phyloP scores from a whole-genome alignment of 2,113 vertebrate genomes.

The Corvus moneduloides region DNA sequence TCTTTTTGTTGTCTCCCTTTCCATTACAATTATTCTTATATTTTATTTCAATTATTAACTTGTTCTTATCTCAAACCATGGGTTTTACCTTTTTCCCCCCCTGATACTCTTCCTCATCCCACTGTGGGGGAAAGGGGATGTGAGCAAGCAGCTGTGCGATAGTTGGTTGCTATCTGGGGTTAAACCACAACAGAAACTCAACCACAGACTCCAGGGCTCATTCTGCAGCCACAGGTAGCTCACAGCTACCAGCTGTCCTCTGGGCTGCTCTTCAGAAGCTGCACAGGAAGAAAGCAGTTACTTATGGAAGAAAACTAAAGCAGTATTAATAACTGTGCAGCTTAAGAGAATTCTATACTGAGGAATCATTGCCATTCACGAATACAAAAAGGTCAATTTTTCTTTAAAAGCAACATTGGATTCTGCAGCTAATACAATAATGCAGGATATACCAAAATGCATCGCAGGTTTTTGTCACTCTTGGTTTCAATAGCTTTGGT shows the following conservation, averaged over 20 bases:
- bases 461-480: neutral
- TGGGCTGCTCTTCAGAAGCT: neutral
- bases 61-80: neutral
- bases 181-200: neutral
- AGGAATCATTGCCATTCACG: neutral
- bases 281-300: neutral
- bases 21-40: neutral
- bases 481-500: neutral
- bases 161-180: neutral
- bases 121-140: neutral
- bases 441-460: neutral
- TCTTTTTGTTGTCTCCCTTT: neutral
- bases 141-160: neutral
- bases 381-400: neutral
- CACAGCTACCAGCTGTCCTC: neutral
- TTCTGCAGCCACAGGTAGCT: neutral
- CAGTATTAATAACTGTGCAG: neutral
- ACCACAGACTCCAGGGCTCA: neutral
- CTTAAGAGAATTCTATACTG: neutral
- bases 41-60: neutral
- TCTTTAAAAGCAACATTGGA: neutral
- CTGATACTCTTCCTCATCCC: neutral
- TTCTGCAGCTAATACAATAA: neutral
- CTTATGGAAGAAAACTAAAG: neutral
- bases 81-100: neutral